These are phyloP conservation scores for Parnassius orleans DNA, from an alignment of 2,888 invertebrate genomes.

Conservation along the genomic window DNA sequence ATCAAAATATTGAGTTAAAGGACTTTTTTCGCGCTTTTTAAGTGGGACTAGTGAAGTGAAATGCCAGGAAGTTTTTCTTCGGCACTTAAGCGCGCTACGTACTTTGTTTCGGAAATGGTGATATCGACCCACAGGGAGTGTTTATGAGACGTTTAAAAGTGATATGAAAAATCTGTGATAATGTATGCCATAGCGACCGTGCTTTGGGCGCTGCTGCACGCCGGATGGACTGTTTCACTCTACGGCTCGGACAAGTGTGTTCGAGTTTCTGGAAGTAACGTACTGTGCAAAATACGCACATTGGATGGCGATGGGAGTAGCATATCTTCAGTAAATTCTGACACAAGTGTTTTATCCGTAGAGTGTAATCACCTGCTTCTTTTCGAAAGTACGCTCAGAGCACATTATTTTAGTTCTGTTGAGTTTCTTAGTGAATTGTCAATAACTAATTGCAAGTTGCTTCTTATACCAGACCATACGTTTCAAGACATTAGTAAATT, in stretches of 20 bases:
- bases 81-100: conserved; percentile 64
- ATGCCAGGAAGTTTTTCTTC: conserved; percentile 75
- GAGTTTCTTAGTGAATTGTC: conserved; percentile 87
- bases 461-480: conserved; percentile 87
- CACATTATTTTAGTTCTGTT: conserved; percentile 86
- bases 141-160: conserved; percentile 77
- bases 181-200: conserved; percentile 70
- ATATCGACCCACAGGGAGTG: conserved; percentile 80
- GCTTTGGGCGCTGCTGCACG: conserved; percentile 78
- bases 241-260: conserved; percentile 76
- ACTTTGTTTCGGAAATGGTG: conserved; percentile 81
- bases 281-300: conserved; percentile 86
- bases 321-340: conserved; percentile 81
- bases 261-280: conserved; percentile 74
- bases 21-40: conserved; percentile 40
- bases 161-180: conserved; percentile 80
- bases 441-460: conserved; percentile 89
- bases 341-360: conserved; percentile 87
- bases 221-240: conserved; percentile 77
- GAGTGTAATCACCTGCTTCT: conserved; percentile 89
- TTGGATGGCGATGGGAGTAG: conserved; percentile 86
- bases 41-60: conserved; percentile 71
- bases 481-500: conserved; percentile 91
- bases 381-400: conserved; percentile 88
- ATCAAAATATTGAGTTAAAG: conserved; percentile 37